These are phyloP conservation scores for Larimichthys polyactis DNA, from an alignment of 2,113 vertebrate species.

Conservation along the genomic window DNA sequence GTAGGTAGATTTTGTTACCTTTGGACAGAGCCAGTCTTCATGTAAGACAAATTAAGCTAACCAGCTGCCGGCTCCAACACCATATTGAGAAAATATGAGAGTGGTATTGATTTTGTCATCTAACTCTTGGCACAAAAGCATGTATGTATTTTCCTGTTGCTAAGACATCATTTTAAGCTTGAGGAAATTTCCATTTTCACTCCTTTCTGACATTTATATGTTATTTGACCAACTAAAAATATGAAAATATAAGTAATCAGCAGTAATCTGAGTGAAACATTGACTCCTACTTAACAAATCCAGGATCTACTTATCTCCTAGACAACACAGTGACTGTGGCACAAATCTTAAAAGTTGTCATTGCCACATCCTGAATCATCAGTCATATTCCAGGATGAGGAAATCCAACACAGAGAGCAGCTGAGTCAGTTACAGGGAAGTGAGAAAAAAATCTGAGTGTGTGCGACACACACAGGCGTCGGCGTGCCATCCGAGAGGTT, in stretches of 20 bases:
- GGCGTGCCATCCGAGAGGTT: slow-evolving; percentile 37
- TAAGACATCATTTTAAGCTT: not conserved
- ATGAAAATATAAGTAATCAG: slow-evolving; percentile 15
- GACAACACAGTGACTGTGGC: slow-evolving; percentile 5
- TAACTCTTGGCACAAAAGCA: no score
- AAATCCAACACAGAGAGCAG: slow-evolving; percentile 45
- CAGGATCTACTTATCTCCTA: not conserved
- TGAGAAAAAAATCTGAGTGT: slow-evolving; percentile 41
- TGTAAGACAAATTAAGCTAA: no score
- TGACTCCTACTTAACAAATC: slow-evolving; percentile 8
- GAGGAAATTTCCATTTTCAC: not conserved
- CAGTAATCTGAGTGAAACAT: not conserved
- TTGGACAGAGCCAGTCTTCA: not conserved
- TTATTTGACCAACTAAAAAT: not conserved
- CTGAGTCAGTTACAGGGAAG: slow-evolving; percentile 22
- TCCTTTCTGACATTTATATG: not conserved
- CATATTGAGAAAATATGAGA: no score
- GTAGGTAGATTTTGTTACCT: not conserved
- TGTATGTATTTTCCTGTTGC: not conserved
- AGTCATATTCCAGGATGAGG: slow-evolving; percentile 25
- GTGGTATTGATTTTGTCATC: no score
- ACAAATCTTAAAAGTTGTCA: slow-evolving; percentile 9
- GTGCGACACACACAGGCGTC: slow-evolving; percentile 40
- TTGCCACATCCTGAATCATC: slow-evolving; percentile 36
- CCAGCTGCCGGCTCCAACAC: no score